phyloP scores from a whole-genome alignment of 2,888 invertebrate genomes.

The Cryptus armator region DNA sequence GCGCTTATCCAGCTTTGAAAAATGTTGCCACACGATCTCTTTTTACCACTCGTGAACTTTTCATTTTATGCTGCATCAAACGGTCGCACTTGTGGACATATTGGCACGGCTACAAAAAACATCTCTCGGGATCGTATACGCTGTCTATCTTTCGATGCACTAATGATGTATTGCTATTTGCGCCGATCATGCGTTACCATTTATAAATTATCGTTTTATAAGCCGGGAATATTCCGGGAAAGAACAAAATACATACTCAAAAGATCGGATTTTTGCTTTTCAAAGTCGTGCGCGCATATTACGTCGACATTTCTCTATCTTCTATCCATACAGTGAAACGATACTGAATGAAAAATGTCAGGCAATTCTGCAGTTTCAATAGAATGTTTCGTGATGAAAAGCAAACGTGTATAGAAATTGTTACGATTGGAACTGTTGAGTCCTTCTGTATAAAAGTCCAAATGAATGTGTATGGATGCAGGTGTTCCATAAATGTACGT shows the following conservation, averaged over 20 bases:
- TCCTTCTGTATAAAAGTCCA: no score
- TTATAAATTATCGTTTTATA: conserved; percentile 44
- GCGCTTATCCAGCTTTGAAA: neutral
- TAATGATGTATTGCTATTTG: neutral
- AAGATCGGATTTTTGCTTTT: neutral
- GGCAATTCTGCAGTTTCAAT: no score
- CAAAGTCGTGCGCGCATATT: no score
- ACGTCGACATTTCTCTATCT: neutral
- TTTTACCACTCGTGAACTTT: no score
- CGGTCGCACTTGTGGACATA: no score
- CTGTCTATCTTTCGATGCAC: neutral
- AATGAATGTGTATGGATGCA: no score
- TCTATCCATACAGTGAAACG: neutral
- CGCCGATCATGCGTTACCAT: neutral
- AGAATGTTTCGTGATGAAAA: no score
- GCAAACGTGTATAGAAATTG: no score
- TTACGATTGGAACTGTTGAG: no score
- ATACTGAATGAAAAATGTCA: neutral
- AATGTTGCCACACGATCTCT: neutral
- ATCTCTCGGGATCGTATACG: neutral
- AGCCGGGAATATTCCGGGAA: conserved; percentile 21
- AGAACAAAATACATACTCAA: neutral
- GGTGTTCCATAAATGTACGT: no score
- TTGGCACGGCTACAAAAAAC: neutral
- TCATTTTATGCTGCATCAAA: no score